Conservation (phyloP, 2,113 vertebrate species). For the Zosterops lateralis region DNA sequence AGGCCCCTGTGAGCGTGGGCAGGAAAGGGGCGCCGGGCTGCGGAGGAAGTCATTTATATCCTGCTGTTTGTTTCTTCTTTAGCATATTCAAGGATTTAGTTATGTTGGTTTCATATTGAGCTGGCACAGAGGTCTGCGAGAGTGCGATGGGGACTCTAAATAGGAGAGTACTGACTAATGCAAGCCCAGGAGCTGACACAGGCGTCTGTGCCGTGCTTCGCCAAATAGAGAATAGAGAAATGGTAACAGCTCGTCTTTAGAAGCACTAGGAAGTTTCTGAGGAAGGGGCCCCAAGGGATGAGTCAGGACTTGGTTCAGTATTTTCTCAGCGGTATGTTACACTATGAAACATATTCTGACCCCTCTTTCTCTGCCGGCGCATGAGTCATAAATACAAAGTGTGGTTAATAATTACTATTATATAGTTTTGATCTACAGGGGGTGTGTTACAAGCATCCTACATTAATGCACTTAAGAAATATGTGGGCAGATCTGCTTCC, state of each 20-base stretch:
- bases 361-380: neutral
- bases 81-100: neutral
- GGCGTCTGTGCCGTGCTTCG: neutral
- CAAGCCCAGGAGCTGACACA: neutral
- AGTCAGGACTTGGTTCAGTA: neutral
- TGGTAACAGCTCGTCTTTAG: neutral
- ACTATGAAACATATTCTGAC: neutral
- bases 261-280: neutral
- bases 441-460: neutral
- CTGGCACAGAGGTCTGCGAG: neutral
- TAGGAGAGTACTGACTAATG: neutral
- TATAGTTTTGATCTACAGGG: neutral
- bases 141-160: neutral
- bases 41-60: rapidly evolving
- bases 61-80: neutral
- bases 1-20: too few species aligned
- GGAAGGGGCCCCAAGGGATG: neutral
- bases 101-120: neutral
- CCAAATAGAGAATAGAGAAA: neutral
- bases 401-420: neutral
- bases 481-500: neutral
- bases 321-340: neutral
- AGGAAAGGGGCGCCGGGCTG: neutral
- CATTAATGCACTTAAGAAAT: neutral
- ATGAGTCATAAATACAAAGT: neutral